Conservation (phyloP, 2,113 vertebrate genomes). For the Gymnogyps californianus region DNA sequence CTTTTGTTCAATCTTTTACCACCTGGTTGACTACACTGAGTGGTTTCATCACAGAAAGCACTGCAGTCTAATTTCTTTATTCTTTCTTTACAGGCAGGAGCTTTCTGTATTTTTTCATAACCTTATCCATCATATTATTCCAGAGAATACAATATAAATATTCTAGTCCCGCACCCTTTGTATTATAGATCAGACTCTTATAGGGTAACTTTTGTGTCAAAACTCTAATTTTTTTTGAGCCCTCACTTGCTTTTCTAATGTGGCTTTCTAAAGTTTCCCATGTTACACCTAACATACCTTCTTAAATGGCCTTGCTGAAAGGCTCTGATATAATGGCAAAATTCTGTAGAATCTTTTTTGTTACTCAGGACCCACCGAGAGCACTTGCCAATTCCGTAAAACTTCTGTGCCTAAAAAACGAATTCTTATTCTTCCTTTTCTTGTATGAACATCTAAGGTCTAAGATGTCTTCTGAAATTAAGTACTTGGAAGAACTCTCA, state of each 20-base stretch:
- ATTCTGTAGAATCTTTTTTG: neutral
- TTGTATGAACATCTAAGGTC: neutral
- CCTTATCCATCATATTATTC: accelerated
- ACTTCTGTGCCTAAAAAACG: accelerated
- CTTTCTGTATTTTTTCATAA: neutral
- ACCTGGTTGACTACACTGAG: neutral
- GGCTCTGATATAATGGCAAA: neutral
- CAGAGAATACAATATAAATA: neutral
- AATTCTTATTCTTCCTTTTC: neutral
- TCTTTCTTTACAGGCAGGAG: neutral
- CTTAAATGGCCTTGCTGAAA: neutral
- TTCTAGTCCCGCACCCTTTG: neutral
- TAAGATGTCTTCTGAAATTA: neutral
- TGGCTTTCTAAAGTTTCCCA: neutral
- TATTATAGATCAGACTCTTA: neutral
- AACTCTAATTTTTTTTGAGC: neutral
- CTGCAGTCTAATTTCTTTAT: neutral
- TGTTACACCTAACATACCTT: neutral
- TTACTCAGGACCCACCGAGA: neutral
- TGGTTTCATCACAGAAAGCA: neutral
- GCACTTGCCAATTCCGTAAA: accelerated
- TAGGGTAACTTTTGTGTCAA: neutral
- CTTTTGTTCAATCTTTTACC: neutral
- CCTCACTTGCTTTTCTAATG: neutral
- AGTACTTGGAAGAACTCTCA: neutral